Percentiles rank a stretch among this genome's conserved stretches.
phyloP scores from a whole-genome alignment of 1,140 invertebrate species.

The Temnothorax longispinosus region DNA sequence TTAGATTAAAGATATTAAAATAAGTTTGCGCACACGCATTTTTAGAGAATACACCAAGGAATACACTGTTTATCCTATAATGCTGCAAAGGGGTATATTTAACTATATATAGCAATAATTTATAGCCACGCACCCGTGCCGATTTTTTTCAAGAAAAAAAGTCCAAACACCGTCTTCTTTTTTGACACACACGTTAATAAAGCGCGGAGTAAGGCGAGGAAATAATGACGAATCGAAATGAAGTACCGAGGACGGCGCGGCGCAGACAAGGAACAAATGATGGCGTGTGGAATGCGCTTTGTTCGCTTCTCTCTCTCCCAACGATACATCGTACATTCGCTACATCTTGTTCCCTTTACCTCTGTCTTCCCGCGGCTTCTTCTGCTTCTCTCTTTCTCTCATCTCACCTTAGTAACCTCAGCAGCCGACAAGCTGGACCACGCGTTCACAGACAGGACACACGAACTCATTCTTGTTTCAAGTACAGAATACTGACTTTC shows the following conservation, averaged over 20 bases:
- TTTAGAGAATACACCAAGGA: background rate
- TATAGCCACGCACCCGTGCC: background rate
- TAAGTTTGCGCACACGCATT: background rate
- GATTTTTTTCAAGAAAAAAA: slow-evolving; percentile 17
- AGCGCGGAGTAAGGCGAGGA: slow-evolving; percentile 64
- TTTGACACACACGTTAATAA: slow-evolving; percentile 46
- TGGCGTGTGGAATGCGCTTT: slow-evolving; percentile 82
- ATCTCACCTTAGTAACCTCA: slow-evolving; percentile 78
- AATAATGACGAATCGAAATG: slow-evolving; percentile 78
- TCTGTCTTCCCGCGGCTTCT: slow-evolving; percentile 7
- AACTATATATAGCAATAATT: background rate
- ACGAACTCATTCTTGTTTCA: slow-evolving; percentile 62
- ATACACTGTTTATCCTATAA: background rate
- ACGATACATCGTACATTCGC: slow-evolving; percentile 18
- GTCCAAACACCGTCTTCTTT: background rate
- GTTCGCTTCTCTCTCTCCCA: slow-evolving; percentile 75
- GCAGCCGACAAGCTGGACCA: slow-evolving; percentile 65
- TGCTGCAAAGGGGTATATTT: background rate
- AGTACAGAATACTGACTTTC: slow-evolving; percentile 61
- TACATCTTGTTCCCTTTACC: slow-evolving; percentile 54
- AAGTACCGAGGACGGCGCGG: slow-evolving; percentile 71
- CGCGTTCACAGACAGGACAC: slow-evolving; percentile 62
- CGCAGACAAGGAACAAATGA: slow-evolving; percentile 81
- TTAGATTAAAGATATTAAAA: background rate
- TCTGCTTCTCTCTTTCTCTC: slow-evolving; percentile 61